Conservation (phyloP, 2,888 invertebrate species). For the Sesia bembeciformis region DNA sequence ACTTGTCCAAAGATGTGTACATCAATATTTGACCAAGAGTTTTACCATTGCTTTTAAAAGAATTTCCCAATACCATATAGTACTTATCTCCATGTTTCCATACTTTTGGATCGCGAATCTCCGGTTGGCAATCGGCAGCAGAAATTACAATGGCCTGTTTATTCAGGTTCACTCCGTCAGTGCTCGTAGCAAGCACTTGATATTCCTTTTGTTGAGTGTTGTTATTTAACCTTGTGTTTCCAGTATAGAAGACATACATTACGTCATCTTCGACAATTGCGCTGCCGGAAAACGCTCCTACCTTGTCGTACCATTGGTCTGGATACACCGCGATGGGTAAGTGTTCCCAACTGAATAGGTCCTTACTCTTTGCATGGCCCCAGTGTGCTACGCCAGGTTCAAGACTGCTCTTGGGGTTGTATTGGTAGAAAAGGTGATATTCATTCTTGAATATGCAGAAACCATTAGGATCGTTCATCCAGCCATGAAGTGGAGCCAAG, state of each 20-base stretch:
- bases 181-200: slow-evolving; percentile 11
- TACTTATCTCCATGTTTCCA: slow-evolving; percentile 15
- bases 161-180: slow-evolving; percentile 17
- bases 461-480: slow-evolving; percentile 48
- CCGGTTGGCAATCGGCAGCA: slow-evolving; percentile 8
- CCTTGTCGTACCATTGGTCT: slow-evolving; percentile 14
- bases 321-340: slow-evolving; percentile 29
- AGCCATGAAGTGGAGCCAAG: slow-evolving; percentile 16
- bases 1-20: slow-evolving; percentile 14
- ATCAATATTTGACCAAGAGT: slow-evolving; percentile 11
- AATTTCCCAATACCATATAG: slow-evolving; percentile 4
- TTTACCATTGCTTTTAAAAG: neutral
- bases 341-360: slow-evolving; percentile 35
- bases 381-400: slow-evolving; percentile 24
- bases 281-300: slow-evolving; percentile 24
- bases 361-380: slow-evolving; percentile 36
- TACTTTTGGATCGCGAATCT: slow-evolving; percentile 29
- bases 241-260: slow-evolving; percentile 18
- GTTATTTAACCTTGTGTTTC: slow-evolving; percentile 11
- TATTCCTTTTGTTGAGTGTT: slow-evolving; percentile 13
- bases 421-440: slow-evolving; percentile 38
- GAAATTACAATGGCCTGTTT: slow-evolving; percentile 16
- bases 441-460: slow-evolving; percentile 27
- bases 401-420: slow-evolving; percentile 21
- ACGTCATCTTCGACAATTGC: slow-evolving; percentile 22